Base-by-base conservation (phyloP, 2,888 invertebrate genomes). In the Acanthosepion pharaonis region DNA sequence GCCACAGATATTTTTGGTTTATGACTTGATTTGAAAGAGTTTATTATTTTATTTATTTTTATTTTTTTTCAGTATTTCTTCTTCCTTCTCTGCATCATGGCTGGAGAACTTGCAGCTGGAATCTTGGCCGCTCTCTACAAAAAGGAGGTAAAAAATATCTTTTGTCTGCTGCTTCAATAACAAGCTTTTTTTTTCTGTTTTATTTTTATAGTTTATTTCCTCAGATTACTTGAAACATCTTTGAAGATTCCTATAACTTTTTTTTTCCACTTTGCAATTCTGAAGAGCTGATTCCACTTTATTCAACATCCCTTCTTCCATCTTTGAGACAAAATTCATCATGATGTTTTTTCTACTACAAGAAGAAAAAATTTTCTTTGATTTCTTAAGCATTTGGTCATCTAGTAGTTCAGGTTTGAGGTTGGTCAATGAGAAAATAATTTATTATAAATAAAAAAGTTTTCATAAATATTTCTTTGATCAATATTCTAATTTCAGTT, bases 51-150 rank as follows among this genome's bases (percentile, higher is more conserved):
- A 49, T 15, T 33, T 9, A 28, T 51, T 28, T 94, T 33, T 78
- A 53, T 15, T 51, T 42, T 48, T 55, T 96, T 96, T 92, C 96
- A 97, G 97, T 97, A 97, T 95, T 96, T 97, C 64, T 96, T 97
- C 95, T 96, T 97, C 95, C 96, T 97, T 95, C 95, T 97, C 91
- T 48, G 97, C 15, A 96, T 97, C 94, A 96, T 97, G 95, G 96
- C 96, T 94, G 97, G 96, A 94, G 97, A 97, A 95, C 95, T 97
- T 91, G 96, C 96, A 94, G 97, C 96, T 78, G 97, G 96, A 15
- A 96, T 97, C 42, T 95, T 96, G 91, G 96, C 96, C 91, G 96
- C 96, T 91, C 94, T 97, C 94, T 97, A 96, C 96, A 96, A 96
- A 94, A 95, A 95, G n/a, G 95, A 96, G 96, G 97, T 97, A 95